Evolutionary conservation across 2,797 vertebrate species (phyloP).

Genomic region (Sebastiscus tertius): DNA sequence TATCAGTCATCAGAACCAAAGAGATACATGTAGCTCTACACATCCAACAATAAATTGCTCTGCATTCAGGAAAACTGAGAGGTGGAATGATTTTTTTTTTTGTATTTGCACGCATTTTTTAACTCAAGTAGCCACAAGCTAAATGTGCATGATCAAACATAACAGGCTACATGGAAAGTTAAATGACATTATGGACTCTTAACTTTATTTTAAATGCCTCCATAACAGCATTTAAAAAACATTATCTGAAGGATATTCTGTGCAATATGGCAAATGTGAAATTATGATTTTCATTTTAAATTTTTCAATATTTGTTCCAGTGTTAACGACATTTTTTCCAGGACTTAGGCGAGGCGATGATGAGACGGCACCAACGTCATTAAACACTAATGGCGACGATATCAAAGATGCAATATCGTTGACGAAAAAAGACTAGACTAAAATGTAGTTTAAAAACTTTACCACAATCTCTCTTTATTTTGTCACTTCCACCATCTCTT

Average conservation of each 20-base stretch:
- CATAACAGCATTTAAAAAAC: background rate
- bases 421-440: too few relatives aligned
- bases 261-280: background rate
- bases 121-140: background rate
- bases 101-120: background rate
- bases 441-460: too few relatives aligned
- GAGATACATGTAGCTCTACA: background rate
- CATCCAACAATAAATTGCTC: background rate
- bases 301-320: too few relatives aligned
- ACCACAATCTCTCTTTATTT: too few relatives aligned
- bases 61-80: background rate
- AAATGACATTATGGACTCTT: background rate
- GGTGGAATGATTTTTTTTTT: background rate
- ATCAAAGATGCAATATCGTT: too few relatives aligned
- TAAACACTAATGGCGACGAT: too few relatives aligned
- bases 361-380: too few relatives aligned
- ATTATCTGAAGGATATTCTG: background rate
- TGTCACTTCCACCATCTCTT: too few relatives aligned
- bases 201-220: background rate
- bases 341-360: too few relatives aligned
- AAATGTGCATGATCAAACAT: background rate
- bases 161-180: background rate
- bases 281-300: background rate
- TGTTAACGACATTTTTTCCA: too few relatives aligned
- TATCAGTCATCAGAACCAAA: background rate